Percentiles rank a stretch among this genome's conserved stretches.
phyloP scores from a whole-genome alignment of 2,113 vertebrate species.

The Heptranchias perlo region DNA sequence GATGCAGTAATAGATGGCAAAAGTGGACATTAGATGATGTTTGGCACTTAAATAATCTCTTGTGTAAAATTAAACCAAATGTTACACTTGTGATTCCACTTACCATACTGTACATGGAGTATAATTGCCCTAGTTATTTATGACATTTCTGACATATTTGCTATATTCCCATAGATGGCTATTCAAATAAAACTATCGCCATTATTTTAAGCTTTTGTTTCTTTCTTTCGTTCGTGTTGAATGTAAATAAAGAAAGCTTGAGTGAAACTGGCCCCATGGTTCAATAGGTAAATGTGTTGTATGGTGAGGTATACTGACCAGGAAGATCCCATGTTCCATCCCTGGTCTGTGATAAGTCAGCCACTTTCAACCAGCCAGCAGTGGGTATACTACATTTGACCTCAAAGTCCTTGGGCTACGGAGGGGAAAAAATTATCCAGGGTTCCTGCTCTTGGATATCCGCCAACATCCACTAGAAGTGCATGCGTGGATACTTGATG shows the following conservation, averaged over 20 bases:
- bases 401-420: background rate
- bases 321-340: background rate
- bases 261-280: background rate
- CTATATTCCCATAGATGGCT: background rate
- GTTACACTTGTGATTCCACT: background rate
- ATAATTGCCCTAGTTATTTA: background rate
- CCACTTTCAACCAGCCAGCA: background rate
- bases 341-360: background rate
- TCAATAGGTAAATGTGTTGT: background rate
- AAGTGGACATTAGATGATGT: background rate
- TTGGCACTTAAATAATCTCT: background rate
- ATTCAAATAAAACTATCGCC: background rate
- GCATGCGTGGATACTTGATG: background rate
- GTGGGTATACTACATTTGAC: background rate
- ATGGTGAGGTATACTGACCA: background rate
- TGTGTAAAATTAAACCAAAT: background rate
- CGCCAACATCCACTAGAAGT: background rate
- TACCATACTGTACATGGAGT: background rate
- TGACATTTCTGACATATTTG: background rate
- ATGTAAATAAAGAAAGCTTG: background rate
- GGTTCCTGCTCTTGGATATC: background rate
- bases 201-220: background rate
- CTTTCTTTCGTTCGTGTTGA: background rate
- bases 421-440: background rate
- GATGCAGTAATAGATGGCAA: background rate